Percentiles rank a stretch among this genome's conserved stretches.
Evolutionary conservation across 2,888 invertebrate genomes (phyloP).

Genomic region (Nymphalis c-album): DNA sequence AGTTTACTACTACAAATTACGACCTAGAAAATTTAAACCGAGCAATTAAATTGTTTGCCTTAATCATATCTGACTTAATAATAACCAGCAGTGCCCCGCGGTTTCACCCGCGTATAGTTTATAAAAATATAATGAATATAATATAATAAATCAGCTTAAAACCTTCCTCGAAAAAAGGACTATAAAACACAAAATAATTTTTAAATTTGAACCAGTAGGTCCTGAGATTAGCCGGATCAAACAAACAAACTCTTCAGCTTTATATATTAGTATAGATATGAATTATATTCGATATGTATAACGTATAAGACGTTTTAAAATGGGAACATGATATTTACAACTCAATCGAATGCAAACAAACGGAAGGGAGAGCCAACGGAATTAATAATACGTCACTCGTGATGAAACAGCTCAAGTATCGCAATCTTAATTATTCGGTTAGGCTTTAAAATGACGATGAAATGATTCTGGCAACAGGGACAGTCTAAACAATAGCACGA

Average conservation of each 20-base stretch:
- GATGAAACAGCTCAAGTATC: conserved; percentile 55
- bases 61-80: neutral
- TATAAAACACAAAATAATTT: too few species aligned
- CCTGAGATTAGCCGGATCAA: too few species aligned
- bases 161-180: too few species aligned
- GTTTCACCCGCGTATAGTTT: too few species aligned
- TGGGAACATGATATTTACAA: conserved; percentile 16
- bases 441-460: conserved; percentile 58
- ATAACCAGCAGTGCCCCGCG: too few species aligned
- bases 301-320: conserved; percentile 11
- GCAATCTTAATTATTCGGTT: conserved; percentile 46
- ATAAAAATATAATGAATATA: too few species aligned
- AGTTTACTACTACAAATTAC: conserved; percentile 58
- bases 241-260: too few species aligned
- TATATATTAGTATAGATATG: too few species aligned
- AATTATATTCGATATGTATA: neutral
- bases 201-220: too few species aligned
- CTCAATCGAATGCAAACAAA: conserved; percentile 19
- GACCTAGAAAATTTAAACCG: conserved; percentile 60
- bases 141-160: too few species aligned
- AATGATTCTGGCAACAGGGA: conserved; percentile 54
- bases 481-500: conserved; percentile 48
- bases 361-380: conserved; percentile 19
- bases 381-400: conserved; percentile 42
- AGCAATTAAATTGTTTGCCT: conserved; percentile 28